phyloP scores from a whole-genome alignment of 2,797 vertebrate genomes.

The Siniperca undulata region DNA sequence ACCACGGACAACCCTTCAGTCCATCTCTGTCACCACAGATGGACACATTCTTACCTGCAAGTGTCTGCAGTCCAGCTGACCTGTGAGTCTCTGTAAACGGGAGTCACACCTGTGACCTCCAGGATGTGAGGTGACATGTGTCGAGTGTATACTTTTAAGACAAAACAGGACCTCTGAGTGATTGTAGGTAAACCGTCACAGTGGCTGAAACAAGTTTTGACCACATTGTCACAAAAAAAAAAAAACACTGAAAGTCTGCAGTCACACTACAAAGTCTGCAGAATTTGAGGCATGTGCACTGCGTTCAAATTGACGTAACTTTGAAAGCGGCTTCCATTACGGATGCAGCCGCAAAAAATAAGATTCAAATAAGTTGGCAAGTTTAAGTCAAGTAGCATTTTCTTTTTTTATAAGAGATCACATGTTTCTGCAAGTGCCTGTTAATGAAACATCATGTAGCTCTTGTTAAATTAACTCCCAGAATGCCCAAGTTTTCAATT shows the following conservation, averaged over 20 bases:
- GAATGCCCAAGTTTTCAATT: neutral
- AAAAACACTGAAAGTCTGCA: neutral
- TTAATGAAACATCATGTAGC: constrained; percentile 14
- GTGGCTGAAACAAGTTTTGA: neutral
- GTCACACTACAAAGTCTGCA: neutral
- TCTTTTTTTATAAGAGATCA: neutral
- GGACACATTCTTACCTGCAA: neutral
- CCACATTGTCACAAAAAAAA: too few relatives aligned
- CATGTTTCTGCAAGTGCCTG: constrained; percentile 45
- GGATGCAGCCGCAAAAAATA: neutral
- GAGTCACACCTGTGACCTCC: neutral
- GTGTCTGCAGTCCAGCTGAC: neutral
- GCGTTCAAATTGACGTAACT: neutral
- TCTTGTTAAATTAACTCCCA: neutral
- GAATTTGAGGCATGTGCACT: neutral
- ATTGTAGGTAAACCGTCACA: neutral
- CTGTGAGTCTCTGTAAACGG: neutral
- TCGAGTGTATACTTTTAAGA: neutral
- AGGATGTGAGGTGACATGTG: neutral
- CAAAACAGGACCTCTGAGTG: neutral
- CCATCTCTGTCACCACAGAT: neutral
- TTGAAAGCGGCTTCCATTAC: neutral
- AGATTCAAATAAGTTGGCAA: too few relatives aligned
- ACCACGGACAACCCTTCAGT: neutral
- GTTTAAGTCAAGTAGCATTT: neutral